These are phyloP conservation scores for Agonopterix alstromeriana DNA, from an alignment of 2,888 invertebrate species.

Conservation along the genomic window DNA sequence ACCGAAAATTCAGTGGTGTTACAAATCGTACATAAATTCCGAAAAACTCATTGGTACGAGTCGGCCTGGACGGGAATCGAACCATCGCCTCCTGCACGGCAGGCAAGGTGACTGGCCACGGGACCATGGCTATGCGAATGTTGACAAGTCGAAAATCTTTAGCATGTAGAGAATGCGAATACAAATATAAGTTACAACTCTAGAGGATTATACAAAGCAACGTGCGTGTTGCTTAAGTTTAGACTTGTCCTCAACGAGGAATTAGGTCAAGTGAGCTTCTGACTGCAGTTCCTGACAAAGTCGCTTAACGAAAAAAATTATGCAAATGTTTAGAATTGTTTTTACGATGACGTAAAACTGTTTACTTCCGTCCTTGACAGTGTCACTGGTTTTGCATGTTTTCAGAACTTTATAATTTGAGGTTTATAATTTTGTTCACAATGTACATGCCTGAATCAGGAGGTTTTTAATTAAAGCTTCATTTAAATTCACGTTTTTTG, in stretches of 20 bases:
- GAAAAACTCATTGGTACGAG: too few species aligned
- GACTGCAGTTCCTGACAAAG: conserved; percentile 2
- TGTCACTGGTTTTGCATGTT: conserved; percentile 27
- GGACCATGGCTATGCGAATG: too few species aligned
- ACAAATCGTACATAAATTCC: too few species aligned
- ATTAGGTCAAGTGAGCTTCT: conserved; percentile 6
- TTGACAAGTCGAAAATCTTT: too few species aligned
- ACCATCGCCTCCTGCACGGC: too few species aligned
- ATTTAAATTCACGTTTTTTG: too few species aligned
- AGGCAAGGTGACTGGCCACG: too few species aligned
- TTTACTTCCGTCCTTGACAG: conserved; percentile 18
- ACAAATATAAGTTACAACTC: too few species aligned
- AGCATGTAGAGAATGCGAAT: too few species aligned
- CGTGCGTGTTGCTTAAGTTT: conserved; percentile 2
- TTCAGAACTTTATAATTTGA: conserved; percentile 14
- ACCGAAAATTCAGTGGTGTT: too few species aligned
- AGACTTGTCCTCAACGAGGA: background rate
- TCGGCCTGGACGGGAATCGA: too few species aligned
- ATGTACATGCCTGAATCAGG: background rate
- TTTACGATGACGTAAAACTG: conserved; percentile 13
- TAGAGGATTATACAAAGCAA: background rate
- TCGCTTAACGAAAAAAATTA: conserved; percentile 11
- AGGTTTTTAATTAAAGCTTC: background rate
- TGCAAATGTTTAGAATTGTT: conserved; percentile 12
- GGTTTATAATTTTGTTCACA: conserved; percentile 20